Conservation (phyloP, 2,888 invertebrate species). For the Dryadula phaetusa region DNA sequence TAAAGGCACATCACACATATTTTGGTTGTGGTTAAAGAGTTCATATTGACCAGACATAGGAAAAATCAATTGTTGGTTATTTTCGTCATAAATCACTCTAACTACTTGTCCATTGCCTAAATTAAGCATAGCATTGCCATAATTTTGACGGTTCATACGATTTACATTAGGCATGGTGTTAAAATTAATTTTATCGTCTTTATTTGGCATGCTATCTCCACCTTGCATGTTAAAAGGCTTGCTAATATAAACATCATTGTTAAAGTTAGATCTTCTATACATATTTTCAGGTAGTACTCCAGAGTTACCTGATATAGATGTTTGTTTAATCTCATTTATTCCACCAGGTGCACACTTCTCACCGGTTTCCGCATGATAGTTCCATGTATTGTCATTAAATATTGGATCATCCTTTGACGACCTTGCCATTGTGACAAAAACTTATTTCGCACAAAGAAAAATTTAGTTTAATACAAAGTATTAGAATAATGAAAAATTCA, state of each 20-base stretch:
- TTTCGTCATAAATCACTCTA: constrained; percentile 76
- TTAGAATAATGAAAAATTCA: constrained; percentile 63
- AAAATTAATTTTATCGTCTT: constrained; percentile 67
- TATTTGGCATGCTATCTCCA: constrained; percentile 61
- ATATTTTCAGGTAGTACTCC: constrained; percentile 67
- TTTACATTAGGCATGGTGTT: constrained; percentile 61
- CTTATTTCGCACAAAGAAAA: constrained; percentile 49
- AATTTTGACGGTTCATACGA: constrained; percentile 66
- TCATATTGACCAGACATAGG: constrained; percentile 79
- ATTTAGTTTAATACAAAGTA: constrained; percentile 23
- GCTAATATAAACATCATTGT: constrained; percentile 72
- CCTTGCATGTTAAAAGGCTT: constrained; percentile 69
- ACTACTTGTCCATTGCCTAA: constrained; percentile 77
- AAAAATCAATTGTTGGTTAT: constrained; percentile 76
- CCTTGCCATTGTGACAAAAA: constrained; percentile 80
- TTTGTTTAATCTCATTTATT: constrained; percentile 66
- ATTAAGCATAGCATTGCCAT: constrained; percentile 77
- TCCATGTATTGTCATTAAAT: constrained; percentile 80
- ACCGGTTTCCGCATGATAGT: constrained; percentile 70
- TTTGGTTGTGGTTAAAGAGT: constrained; percentile 73
- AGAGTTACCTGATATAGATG: constrained; percentile 60
- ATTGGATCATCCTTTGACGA: constrained; percentile 80
- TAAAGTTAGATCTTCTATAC: constrained; percentile 66
- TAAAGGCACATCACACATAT: constrained; percentile 66
- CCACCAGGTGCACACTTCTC: constrained; percentile 70